Percentiles rank a stretch among this genome's conserved stretches.
phyloP scores from a whole-genome alignment of 1,140 invertebrate species.

The Drosophila serrata region DNA sequence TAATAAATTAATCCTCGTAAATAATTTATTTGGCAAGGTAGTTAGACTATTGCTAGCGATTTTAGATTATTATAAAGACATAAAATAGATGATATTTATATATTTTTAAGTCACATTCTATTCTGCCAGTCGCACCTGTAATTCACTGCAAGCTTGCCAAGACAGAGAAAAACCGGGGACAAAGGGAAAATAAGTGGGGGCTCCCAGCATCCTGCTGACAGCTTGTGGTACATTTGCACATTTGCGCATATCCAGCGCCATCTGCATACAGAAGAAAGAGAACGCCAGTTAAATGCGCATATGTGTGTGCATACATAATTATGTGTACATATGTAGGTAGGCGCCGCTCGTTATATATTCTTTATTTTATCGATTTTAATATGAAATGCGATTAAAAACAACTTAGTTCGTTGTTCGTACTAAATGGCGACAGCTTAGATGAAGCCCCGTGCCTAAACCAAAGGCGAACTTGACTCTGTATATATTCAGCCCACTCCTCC shows the following conservation, averaged over 20 bases:
- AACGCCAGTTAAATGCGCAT: constrained; percentile 11
- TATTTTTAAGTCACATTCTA: not conserved
- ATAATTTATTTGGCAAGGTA: not conserved
- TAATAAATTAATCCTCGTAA: too few relatives aligned
- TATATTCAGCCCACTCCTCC: not conserved
- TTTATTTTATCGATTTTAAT: constrained; percentile 20
- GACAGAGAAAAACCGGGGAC: not conserved
- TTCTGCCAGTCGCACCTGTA: not conserved
- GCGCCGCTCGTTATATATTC: not conserved
- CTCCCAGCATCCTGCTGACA: constrained; percentile 26
- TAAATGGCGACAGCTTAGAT: too few relatives aligned
- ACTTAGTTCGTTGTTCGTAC: not conserved
- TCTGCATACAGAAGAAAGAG: constrained; percentile 12
- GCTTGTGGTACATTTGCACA: constrained; percentile 30
- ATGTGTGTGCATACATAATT: not conserved
- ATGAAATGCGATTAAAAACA: constrained; percentile 3
- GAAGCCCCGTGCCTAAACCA: too few relatives aligned
- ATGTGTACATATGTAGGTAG: not conserved
- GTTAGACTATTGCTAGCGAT: not conserved
- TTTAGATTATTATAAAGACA: not conserved
- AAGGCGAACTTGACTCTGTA: not conserved
- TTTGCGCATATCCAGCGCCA: not conserved
- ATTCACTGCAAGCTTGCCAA: constrained; percentile 1
- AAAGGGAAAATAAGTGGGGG: not conserved
- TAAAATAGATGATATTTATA: not conserved